These are phyloP conservation scores for Lemur catta DNA, from an alignment of 2,797 vertebrate genomes.

Conservation along the genomic window DNA sequence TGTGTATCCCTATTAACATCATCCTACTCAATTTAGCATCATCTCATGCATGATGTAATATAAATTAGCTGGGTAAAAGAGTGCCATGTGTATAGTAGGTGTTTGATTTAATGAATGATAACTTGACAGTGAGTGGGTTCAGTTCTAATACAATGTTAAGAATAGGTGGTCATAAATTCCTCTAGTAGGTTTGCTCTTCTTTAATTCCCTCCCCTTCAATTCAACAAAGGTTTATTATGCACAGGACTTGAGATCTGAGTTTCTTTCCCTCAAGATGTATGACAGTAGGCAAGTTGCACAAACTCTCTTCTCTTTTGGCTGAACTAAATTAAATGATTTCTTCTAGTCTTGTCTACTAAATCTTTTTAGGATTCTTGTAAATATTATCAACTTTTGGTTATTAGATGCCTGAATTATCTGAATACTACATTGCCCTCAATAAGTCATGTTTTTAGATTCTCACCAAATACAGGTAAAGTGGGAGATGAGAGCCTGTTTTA, in stretches of 20 bases:
- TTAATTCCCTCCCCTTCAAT: neutral
- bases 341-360: neutral
- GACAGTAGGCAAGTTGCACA: neutral
- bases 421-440: neutral
- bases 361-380: neutral
- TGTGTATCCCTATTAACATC: neutral
- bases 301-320: neutral
- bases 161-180: slow-evolving; percentile 34
- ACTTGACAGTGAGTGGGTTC: neutral
- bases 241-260: neutral
- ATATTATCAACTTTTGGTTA: neutral
- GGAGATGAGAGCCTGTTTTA: neutral
- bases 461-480: neutral
- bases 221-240: neutral
- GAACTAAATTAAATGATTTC: slow-evolving; percentile 38
- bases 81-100: neutral
- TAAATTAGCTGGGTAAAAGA: neutral
- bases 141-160: neutral
- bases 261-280: neutral
- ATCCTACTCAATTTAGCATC: neutral
- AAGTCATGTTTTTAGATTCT: slow-evolving; percentile 30
- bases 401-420: neutral
- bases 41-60: neutral
- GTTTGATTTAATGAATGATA: neutral
- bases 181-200: slow-evolving; percentile 14